Evolutionary conservation across 2,888 invertebrate genomes (phyloP), one percentile per base, ranked within the genome.

Genomic region (Chrysolina americana): DNA sequence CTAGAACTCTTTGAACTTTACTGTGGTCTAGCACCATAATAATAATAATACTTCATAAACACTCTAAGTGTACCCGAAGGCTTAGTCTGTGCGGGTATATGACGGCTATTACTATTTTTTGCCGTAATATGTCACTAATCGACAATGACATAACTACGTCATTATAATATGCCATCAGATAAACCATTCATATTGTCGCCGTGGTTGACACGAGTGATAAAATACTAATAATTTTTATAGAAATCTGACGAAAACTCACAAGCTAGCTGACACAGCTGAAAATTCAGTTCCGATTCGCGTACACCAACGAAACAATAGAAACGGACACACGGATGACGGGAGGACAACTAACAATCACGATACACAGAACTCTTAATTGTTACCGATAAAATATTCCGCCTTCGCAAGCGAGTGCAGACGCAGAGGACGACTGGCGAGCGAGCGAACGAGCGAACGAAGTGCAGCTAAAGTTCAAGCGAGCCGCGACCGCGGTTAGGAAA

Each of bases 321-420:
- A 59, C 59, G 36, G 28, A 59, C 59, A 28, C 59, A 59, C 15
- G 59, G 36, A 48, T 66, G 50, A 66, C 36, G 50, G 50, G 0
- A 48, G 48, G 66, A 44, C 66, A 17, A 66, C n/a, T 36, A 23
- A 50, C 41, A 64, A 21, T 68, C 68, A 70, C 73, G 63, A 66
- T 47, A 69, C 41, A 70, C 74, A 69, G 72, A 69, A 70, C 68
- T 64, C 70, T 62, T 72, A 72, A 77, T 77, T 74, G 71, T 77
- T 69, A 69, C 65, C 68, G 53, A 74, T 71, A 70, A 28, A 76
- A 77, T 66, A 66, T 36, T 75, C 77, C 77, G 70, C 77, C 77
- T 77, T 73, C 77, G 70, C 65, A 41, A 71, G 41, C 65, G 65
- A 6, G n/a, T 28, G n/a, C 41, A 28, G 41, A 15, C 41, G 3